Evolutionary conservation across 2,797 vertebrate species (phyloP).

Genomic region (Pteropus rufus): DNA sequence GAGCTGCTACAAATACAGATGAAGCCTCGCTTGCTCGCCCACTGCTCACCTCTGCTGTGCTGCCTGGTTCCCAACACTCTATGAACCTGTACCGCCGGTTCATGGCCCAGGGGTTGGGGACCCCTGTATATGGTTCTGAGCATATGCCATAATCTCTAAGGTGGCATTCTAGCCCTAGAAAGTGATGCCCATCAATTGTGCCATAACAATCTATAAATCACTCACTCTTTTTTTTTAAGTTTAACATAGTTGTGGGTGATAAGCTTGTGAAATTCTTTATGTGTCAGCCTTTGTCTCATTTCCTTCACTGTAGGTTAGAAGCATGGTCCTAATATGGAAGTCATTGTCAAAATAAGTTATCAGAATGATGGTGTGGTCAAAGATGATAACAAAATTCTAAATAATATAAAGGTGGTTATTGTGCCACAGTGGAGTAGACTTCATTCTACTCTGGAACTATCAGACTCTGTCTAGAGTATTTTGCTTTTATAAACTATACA

Average conservation of each 20-base stretch:
- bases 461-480: neutral
- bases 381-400: neutral
- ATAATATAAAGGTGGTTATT: neutral
- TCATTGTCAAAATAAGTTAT: neutral
- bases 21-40: no score
- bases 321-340: neutral
- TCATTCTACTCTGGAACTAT: neutral
- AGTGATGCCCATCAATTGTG: neutral
- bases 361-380: neutral
- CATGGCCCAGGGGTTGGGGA: no score
- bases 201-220: neutral
- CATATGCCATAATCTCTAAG: neutral
- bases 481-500: neutral
- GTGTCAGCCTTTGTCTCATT: neutral
- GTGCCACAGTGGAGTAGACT: neutral
- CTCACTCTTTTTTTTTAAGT: neutral
- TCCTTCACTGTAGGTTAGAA: neutral
- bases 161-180: neutral
- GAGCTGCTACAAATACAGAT: no score
- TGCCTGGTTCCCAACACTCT: no score
- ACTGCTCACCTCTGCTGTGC: no score
- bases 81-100: no score
- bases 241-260: neutral
- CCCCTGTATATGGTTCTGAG: neutral
- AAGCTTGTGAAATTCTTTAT: neutral